These are phyloP conservation scores for Nerophis lumbriciformis DNA, from an alignment of 2,113 vertebrate genomes.

Conservation along the genomic window DNA sequence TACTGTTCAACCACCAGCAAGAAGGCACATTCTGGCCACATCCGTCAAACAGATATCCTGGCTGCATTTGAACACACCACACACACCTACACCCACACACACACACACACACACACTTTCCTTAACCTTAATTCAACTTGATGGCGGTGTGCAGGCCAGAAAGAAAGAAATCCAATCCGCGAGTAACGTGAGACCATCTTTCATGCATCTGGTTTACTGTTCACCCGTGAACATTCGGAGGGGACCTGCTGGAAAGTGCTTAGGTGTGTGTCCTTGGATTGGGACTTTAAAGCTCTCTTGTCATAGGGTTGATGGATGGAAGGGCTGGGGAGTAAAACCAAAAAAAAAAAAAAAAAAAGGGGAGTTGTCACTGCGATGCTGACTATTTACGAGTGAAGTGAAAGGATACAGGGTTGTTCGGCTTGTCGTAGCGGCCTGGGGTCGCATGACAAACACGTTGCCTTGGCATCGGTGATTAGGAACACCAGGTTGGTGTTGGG, in stretches of 20 bases:
- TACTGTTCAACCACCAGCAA: slow-evolving; percentile 38
- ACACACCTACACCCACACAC: slow-evolving; percentile 6
- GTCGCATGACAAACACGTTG: slow-evolving; percentile 88
- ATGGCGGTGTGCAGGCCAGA: slow-evolving; percentile 33
- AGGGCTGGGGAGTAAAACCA: slow-evolving; percentile 26
- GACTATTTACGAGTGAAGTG: slow-evolving; percentile 48
- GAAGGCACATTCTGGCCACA: slow-evolving; percentile 35
- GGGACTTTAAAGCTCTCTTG: slow-evolving; percentile 38
- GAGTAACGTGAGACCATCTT: slow-evolving; percentile 45
- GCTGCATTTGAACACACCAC: slow-evolving; percentile 3
- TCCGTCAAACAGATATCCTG: slow-evolving; percentile 35
- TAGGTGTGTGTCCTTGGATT: slow-evolving; percentile 46
- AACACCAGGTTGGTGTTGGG: slow-evolving; percentile 94
- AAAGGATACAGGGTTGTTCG: slow-evolving; percentile 97
- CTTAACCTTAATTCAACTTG: slow-evolving; percentile 43
- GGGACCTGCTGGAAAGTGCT: slow-evolving; percentile 42
- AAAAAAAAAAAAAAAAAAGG: slow-evolving; percentile 3
- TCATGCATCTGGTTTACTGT: slow-evolving; percentile 60
- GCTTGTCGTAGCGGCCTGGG: slow-evolving; percentile 87
- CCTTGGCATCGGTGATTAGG: slow-evolving; percentile 90
- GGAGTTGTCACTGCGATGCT: slow-evolving; percentile 21
- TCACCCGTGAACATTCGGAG: slow-evolving; percentile 43
- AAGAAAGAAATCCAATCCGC: slow-evolving; percentile 39
- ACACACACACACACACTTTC: neutral
- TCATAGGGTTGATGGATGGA: slow-evolving; percentile 45